Evolutionary conservation across 1,140 invertebrate genomes (phyloP), one percentile per base, ranked within the genome.

Genomic region (Nymphalis io): DNA sequence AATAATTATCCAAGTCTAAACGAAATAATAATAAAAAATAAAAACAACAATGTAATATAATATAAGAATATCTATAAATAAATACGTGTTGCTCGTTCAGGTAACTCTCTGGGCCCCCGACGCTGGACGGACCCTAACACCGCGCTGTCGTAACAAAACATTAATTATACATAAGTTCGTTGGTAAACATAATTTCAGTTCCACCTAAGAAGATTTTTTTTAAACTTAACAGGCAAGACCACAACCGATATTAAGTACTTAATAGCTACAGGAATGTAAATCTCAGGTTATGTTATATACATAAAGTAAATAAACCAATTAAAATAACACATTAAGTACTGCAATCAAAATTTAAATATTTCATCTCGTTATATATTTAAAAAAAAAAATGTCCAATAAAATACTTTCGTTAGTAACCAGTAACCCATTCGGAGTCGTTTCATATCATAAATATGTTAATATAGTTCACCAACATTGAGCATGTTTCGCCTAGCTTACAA

Each of bases 171-270:
- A 88, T 81, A 91, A 86, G 83, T 91, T 92, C 90, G 90, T 92
- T 92, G 92, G 92, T 92, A 91, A 88, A 88, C 88, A 87, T 85
- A 88, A 92, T 86, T 92, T 90, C 84, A 87, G 82, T 88, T 90
- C 87, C 87, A 87, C 85, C 83, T 85, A 87, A 86, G 80, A 83
- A 78, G 80, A 85, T 87, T 86, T 88, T n/a, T n/a, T 74, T 83
- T 91, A 85, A 88, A 91, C 87, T 91, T 89, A 92, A 90, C 88
- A 92, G 92, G 92, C 92, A 92, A 92, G 92, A 92, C 91, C 92
- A 92, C 92, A 92, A 92, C 92, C 92, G 90, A 92, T 91, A 92
- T 90, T 92, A 92, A 92, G 92, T 92, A 92, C 90, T 92, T 92
- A 92, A 73, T 76, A 82, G 74, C 89, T 92, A 92, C 84, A 90